Evolutionary conservation across 2,113 vertebrate genomes (phyloP).

Genomic region (Toxotes chatareus): DNA sequence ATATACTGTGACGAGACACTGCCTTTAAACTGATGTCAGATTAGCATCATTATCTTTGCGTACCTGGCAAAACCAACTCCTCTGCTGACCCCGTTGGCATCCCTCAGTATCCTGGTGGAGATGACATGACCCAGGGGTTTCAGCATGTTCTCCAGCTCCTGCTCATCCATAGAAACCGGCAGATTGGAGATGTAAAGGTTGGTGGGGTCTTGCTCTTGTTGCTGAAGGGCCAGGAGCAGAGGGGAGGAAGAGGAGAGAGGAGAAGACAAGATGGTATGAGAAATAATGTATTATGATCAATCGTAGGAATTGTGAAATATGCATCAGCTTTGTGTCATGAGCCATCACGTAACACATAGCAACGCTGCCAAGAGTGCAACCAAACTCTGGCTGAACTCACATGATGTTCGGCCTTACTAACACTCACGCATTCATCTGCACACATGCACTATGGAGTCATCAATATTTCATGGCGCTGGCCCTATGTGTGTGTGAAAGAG

Average conservation of each 20-base stretch:
- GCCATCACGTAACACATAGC: not conserved
- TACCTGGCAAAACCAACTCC: conserved; percentile 98
- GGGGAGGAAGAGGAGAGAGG: not conserved
- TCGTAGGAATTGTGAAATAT: conserved; percentile 32
- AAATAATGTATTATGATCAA: conserved; percentile 28
- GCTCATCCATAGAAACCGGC: conserved; percentile 97
- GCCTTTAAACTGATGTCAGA: not conserved
- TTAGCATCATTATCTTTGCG: conserved; percentile 27
- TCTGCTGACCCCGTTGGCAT: conserved; percentile 96
- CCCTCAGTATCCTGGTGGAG: conserved; percentile 97
- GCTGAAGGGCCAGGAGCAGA: conserved; percentile 78
- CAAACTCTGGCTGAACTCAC: conserved; percentile 35
- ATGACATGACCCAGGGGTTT: conserved; percentile 98
- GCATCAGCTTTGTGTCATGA: conserved; percentile 29
- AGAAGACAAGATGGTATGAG: conserved; percentile 20
- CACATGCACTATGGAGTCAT: conserved; percentile 38
- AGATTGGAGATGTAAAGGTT: conserved; percentile 99
- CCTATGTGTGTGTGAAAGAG: not conserved
- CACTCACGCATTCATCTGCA: conserved; percentile 15
- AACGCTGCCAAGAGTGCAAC: conserved; percentile 16
- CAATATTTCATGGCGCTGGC: conserved; percentile 9
- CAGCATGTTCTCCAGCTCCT: conserved; percentile 98
- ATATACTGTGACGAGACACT: too few species aligned
- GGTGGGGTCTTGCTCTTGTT: conserved; percentile 99
- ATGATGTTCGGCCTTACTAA: conserved; percentile 40